Percentiles rank a stretch among this genome's conserved stretches.
These are phyloP conservation scores for Carposina sasakii DNA, from an alignment of 1,140 invertebrate genomes.

Conservation along the genomic window DNA sequence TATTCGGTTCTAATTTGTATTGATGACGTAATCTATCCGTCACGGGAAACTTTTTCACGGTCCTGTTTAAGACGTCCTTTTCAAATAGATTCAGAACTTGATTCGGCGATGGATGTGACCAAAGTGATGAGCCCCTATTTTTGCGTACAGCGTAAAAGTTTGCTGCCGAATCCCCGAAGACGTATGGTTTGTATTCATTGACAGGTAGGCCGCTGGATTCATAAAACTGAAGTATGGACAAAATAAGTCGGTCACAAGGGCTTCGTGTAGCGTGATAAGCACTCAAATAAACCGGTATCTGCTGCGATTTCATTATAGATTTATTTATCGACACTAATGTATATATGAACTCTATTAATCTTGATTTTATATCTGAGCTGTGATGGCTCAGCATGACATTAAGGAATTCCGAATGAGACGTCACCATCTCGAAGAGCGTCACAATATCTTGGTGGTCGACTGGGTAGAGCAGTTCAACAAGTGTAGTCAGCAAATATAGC, in stretches of 20 bases:
- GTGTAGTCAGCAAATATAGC: conserved; percentile 71
- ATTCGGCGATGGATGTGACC: conserved; percentile 78
- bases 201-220: conserved; percentile 76
- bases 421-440: conserved; percentile 81
- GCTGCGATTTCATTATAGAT: conserved; percentile 74
- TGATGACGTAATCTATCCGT: conserved; percentile 50
- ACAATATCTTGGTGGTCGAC: conserved; percentile 68
- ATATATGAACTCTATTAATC: conserved; percentile 76
- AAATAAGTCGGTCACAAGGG: conserved; percentile 76
- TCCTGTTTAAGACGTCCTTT: conserved; percentile 75
- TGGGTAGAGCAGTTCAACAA: conserved; percentile 75
- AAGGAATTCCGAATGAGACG: conserved; percentile 82
- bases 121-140: conserved; percentile 74
- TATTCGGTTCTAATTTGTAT: conserved; percentile 35
- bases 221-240: conserved; percentile 77
- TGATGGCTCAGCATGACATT: conserved; percentile 75
- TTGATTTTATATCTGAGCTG: conserved; percentile 71
- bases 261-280: conserved; percentile 80
- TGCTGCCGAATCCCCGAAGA: conserved; percentile 85
- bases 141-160: conserved; percentile 81
- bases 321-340: conserved; percentile 75
- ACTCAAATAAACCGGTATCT: conserved; percentile 81
- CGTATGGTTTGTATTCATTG: conserved; percentile 81
- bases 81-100: conserved; percentile 83
- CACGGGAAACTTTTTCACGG: conserved; percentile 80